A percentile compares a stretch with the other conserved stretches of the same genome.
Evolutionary conservation across 2,113 vertebrate genomes (phyloP).

Genomic region (Stegostoma tigrinum): DNA sequence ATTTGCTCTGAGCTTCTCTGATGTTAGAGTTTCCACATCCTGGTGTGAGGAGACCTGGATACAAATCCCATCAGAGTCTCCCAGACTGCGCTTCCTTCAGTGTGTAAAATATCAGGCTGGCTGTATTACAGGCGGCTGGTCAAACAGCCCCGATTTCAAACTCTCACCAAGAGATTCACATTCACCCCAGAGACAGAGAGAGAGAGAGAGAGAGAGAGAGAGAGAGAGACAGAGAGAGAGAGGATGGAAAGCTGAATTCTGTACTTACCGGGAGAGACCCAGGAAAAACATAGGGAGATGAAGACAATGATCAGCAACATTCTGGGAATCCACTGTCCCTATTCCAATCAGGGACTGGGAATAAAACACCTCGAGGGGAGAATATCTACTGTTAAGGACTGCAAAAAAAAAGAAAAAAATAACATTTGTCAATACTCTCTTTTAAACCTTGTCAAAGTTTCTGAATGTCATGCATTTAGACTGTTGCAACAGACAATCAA

Average conservation of each 20-base stretch:
- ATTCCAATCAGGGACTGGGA: background rate
- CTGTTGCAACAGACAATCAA: too few species aligned
- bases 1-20: background rate
- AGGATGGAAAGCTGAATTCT: background rate
- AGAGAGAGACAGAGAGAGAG: background rate
- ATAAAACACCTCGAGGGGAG: background rate
- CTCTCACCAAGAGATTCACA: background rate
- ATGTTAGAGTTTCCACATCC: too few species aligned
- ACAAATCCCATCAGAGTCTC: background rate
- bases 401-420: too few species aligned
- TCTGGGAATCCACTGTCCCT: background rate
- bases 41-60: too few species aligned
- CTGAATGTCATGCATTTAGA: too few species aligned
- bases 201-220: background rate
- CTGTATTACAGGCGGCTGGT: background rate
- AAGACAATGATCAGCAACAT: background rate
- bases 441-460: too few species aligned
- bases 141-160: background rate
- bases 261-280: slow-evolving; percentile 1
- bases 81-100: background rate
- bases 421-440: too few species aligned
- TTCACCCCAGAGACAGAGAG: background rate
- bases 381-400: too few species aligned
- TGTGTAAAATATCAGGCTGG: background rate
- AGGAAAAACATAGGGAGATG: background rate